phyloP scores from a whole-genome alignment of 2,888 invertebrate genomes.

The Ormyrus pomaceus region DNA sequence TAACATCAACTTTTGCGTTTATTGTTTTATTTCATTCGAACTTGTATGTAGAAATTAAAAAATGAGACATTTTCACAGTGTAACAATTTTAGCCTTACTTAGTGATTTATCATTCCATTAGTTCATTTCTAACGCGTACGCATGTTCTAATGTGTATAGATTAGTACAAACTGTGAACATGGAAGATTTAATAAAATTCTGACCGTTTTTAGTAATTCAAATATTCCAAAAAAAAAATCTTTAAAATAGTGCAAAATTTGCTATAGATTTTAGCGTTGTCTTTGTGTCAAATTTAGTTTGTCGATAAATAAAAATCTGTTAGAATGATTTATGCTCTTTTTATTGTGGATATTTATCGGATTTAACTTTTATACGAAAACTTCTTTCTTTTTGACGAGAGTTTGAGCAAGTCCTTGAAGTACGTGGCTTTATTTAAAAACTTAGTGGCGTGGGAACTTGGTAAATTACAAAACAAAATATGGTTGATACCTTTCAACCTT shows the following conservation, averaged over 20 bases:
- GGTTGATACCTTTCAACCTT: background rate
- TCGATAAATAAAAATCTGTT: too few relatives aligned
- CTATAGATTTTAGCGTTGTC: too few relatives aligned
- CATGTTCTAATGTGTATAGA: constrained; percentile 33
- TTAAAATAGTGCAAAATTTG: too few relatives aligned
- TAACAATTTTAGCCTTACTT: constrained; percentile 9
- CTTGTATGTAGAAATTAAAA: background rate
- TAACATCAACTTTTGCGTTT: background rate
- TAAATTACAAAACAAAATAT: background rate
- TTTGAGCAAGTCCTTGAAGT: background rate
- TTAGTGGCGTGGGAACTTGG: too few relatives aligned
- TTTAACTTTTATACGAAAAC: background rate
- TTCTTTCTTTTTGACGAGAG: background rate
- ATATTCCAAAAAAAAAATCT: too few relatives aligned
- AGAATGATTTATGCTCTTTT: background rate
- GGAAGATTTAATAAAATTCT: background rate
- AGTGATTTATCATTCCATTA: constrained; percentile 26
- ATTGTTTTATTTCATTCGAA: constrained; percentile 13
- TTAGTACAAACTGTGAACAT: background rate
- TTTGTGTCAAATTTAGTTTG: too few relatives aligned
- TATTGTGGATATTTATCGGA: background rate
- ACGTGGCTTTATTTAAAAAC: too few relatives aligned
- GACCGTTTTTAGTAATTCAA: too few relatives aligned
- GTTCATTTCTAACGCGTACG: constrained; percentile 37
- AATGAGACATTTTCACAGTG: background rate